phyloP scores from a whole-genome alignment of 2,113 vertebrate genomes.

The Hystrix cristata region DNA sequence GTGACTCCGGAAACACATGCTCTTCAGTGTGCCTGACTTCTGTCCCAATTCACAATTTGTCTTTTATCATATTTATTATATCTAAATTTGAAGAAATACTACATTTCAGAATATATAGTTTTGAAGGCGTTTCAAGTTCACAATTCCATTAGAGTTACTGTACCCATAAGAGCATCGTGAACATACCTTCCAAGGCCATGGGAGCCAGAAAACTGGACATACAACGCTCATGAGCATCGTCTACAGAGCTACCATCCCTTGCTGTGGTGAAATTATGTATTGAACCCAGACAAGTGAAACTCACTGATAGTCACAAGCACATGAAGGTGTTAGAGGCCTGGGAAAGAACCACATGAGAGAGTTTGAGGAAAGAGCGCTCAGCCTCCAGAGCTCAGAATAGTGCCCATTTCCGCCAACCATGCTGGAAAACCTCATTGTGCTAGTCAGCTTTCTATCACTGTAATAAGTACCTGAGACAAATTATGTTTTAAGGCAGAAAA shows the following conservation, averaged over 20 bases:
- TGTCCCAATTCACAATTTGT: background rate
- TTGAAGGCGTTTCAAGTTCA: background rate
- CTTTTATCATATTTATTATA: slow-evolving; percentile 32
- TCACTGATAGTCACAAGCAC: background rate
- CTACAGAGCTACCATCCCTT: background rate
- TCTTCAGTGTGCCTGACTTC: background rate
- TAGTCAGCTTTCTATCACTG: background rate
- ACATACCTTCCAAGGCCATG: background rate
- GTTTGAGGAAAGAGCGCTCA: background rate
- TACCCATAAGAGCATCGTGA: background rate
- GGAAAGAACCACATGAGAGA: background rate
- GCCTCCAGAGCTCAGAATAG: background rate
- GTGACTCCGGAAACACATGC: background rate
- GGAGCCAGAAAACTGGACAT: background rate
- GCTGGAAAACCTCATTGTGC: background rate
- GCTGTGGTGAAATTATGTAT: background rate
- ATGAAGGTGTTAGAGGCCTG: background rate
- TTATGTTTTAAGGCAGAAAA: background rate
- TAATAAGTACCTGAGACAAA: background rate
- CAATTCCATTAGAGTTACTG: background rate
- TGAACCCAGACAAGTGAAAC: background rate
- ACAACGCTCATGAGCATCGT: background rate
- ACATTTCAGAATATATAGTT: background rate
- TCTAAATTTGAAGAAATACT: background rate
- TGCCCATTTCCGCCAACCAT: background rate